Conservation (phyloP, 92 coral and sea anemone species). For the Zoanthus solanderi region DNA sequence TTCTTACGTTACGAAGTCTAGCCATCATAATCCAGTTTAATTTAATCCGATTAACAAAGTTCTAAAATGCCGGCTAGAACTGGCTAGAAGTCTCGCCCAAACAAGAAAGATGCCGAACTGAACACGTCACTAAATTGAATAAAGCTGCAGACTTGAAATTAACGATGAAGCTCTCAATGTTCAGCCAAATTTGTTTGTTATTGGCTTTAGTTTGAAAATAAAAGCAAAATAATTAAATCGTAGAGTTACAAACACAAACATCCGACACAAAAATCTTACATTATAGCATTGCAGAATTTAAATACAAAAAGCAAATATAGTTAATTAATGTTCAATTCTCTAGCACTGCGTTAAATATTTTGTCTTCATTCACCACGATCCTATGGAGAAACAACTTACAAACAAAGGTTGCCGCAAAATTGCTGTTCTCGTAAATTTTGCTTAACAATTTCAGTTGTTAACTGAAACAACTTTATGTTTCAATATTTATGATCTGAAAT, state of each 20-base stretch:
- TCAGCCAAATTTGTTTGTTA: background rate
- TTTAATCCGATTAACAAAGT: background rate
- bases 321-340: too few relatives aligned
- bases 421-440: too few relatives aligned
- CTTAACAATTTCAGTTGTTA: too few relatives aligned
- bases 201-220: background rate
- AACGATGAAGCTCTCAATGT: background rate
- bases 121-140: background rate
- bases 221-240: background rate
- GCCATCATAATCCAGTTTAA: slow-evolving; percentile 16
- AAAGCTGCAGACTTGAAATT: background rate
- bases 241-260: background rate
- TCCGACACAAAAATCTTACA: background rate
- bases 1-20: slow-evolving; percentile 9
- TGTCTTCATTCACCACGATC: too few relatives aligned
- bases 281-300: too few relatives aligned
- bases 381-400: too few relatives aligned
- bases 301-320: too few relatives aligned
- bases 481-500: too few relatives aligned
- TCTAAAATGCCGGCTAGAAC: slow-evolving; percentile 1
- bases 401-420: too few relatives aligned
- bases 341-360: too few relatives aligned
- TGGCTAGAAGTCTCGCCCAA: background rate
- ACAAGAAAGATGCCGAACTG: background rate
- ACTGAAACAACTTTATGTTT: too few relatives aligned